Percentiles rank a stretch among this genome's conserved stretches.
phyloP scores from a whole-genome alignment of 2,113 vertebrate species.

The Sinosuthora webbiana region DNA sequence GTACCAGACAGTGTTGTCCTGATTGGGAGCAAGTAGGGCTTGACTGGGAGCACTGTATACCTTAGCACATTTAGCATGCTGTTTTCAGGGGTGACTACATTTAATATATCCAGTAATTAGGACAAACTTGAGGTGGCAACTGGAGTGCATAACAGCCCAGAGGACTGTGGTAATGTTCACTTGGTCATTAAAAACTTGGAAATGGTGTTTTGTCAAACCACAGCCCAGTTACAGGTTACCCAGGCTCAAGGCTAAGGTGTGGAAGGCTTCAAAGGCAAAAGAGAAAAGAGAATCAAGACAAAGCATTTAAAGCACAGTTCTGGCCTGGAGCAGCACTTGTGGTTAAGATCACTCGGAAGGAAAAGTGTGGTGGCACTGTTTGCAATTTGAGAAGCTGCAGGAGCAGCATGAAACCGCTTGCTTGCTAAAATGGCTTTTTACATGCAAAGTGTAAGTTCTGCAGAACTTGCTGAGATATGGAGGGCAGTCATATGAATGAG shows the following conservation, averaged over 20 bases:
- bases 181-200: not conserved
- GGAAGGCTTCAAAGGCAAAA: not conserved
- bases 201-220: not conserved
- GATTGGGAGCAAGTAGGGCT: not conserved
- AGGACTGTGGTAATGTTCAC: not conserved
- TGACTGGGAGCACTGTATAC: not conserved
- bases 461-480: not conserved
- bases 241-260: not conserved
- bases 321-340: not conserved
- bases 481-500: not conserved
- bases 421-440: not conserved
- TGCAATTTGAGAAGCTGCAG: not conserved
- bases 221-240: not conserved
- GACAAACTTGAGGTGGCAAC: not conserved
- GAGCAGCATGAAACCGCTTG: not conserved
- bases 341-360: not conserved
- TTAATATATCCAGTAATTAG: not conserved
- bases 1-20: not conserved
- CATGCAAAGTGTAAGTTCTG: not conserved
- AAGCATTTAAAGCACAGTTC: not conserved
- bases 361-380: fast-evolving
- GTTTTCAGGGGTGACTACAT: not conserved
- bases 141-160: not conserved
- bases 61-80: not conserved
- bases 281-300: not conserved